Evolutionary conservation across 2,888 invertebrate genomes (phyloP).

Genomic region (Mythimna albipuncta): DNA sequence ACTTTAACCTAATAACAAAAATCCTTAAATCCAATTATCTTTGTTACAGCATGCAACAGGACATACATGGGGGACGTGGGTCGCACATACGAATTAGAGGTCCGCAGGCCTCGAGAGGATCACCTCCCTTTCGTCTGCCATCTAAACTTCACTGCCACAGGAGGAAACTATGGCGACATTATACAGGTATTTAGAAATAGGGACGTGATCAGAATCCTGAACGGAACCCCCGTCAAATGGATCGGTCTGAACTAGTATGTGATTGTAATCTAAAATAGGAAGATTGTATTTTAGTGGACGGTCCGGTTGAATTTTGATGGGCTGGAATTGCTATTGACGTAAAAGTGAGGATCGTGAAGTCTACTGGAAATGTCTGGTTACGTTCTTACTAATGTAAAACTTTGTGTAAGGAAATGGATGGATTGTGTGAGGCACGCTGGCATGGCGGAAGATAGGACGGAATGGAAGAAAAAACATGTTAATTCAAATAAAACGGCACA

Average conservation of each 20-base stretch:
- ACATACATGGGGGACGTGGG: slow-evolving; percentile 96
- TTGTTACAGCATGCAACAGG: slow-evolving; percentile 94
- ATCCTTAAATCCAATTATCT: slow-evolving; percentile 28
- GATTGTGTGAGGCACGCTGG: neutral
- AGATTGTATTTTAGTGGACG: slow-evolving; percentile 55
- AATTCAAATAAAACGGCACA: no score
- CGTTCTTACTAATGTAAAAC: neutral
- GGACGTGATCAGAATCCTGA: slow-evolving; percentile 58
- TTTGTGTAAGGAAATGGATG: neutral
- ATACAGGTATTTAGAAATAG: slow-evolving; percentile 66
- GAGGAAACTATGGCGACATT: slow-evolving; percentile 91
- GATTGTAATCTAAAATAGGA: slow-evolving; percentile 64
- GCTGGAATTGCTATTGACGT: slow-evolving; percentile 34
- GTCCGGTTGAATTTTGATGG: slow-evolving; percentile 53
- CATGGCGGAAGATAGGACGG: no score
- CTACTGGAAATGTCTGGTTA: neutral
- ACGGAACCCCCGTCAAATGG: slow-evolving; percentile 58
- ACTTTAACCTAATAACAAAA: slow-evolving; percentile 9
- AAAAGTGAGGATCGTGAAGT: slow-evolving; percentile 2
- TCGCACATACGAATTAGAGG: slow-evolving; percentile 94
- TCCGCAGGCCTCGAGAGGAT: slow-evolving; percentile 93
- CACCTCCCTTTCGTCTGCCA: slow-evolving; percentile 95
- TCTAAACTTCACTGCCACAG: slow-evolving; percentile 95
- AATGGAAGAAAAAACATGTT: no score
- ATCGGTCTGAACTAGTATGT: slow-evolving; percentile 61